phyloP scores from a whole-genome alignment of 2,113 vertebrate species.

The Neolamprologus sp. region DNA sequence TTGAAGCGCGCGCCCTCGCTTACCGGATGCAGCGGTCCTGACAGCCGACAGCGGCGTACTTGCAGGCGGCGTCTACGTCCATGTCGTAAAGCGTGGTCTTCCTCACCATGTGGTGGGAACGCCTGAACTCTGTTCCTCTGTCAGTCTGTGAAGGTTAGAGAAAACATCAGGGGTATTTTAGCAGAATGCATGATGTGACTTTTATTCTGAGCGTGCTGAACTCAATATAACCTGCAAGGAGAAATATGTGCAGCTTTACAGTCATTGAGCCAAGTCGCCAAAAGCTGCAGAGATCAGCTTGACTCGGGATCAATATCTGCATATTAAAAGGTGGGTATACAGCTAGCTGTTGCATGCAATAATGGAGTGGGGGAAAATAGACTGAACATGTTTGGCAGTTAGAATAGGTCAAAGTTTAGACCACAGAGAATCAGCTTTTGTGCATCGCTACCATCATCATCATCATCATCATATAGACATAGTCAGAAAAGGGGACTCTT shows the following conservation, averaged over 20 bases:
- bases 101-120: constrained; percentile 87
- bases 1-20: neutral
- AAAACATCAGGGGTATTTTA: neutral
- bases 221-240: neutral
- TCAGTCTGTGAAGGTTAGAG: constrained; percentile 62
- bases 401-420: neutral
- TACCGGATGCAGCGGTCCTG: constrained; percentile 93
- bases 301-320: neutral
- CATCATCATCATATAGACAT: neutral
- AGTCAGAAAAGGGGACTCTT: neutral
- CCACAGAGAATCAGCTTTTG: neutral
- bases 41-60: constrained; percentile 90
- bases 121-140: constrained; percentile 83
- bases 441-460: neutral
- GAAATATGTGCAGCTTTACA: neutral
- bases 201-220: neutral
- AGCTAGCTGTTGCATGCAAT: neutral
- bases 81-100: constrained; percentile 94
- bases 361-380: neutral
- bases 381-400: neutral
- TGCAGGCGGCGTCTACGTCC: constrained; percentile 87
- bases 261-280: neutral
- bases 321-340: neutral
- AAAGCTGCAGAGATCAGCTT: neutral
- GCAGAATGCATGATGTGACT: neutral